A percentile compares a stretch with the other conserved stretches of the same genome.
Evolutionary conservation across 2,113 vertebrate genomes (phyloP).

Genomic region (Hippotragus niger): DNA sequence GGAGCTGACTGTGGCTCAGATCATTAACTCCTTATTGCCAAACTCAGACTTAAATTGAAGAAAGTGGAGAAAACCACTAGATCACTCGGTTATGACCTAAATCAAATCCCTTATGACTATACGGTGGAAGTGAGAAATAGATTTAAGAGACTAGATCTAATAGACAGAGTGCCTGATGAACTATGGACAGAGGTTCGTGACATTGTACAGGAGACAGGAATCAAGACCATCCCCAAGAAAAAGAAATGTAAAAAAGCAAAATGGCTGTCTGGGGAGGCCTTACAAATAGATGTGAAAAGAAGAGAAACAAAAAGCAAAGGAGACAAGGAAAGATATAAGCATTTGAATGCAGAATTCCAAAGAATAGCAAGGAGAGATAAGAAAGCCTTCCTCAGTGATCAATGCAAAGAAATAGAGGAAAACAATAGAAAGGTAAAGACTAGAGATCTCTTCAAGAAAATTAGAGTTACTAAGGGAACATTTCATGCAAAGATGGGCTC

Average conservation of each 20-base stretch:
- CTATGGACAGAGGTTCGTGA: background rate
- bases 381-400: background rate
- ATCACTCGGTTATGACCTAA: background rate
- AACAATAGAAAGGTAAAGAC: background rate
- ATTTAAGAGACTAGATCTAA: background rate
- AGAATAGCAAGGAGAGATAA: background rate
- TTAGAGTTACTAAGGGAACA: background rate
- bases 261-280: background rate
- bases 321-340: background rate
- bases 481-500: background rate
- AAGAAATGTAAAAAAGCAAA: background rate
- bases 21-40: background rate
- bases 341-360: background rate
- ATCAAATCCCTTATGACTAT: background rate
- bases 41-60: background rate
- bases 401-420: background rate
- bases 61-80: background rate
- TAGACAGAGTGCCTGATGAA: background rate
- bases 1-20: background rate
- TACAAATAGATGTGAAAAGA: background rate
- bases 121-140: background rate
- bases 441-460: background rate
- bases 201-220: background rate
- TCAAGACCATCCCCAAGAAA: background rate
- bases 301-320: background rate